Evolutionary conservation across 2,888 invertebrate species (phyloP).

Genomic region (Thalpophila matura): DNA sequence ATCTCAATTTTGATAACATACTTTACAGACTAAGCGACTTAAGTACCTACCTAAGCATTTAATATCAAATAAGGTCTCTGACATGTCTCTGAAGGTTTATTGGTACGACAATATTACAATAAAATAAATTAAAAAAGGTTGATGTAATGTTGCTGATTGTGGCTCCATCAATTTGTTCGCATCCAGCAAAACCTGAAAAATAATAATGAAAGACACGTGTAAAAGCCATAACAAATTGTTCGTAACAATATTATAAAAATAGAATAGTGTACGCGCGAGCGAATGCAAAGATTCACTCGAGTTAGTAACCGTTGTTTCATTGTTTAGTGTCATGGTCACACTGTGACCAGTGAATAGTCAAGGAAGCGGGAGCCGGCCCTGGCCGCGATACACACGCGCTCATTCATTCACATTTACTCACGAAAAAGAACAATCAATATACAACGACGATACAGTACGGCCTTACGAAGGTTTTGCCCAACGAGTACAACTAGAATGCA

Average conservation of each 20-base stretch:
- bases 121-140: neutral
- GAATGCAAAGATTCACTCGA: constrained; percentile 46
- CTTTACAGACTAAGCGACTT: constrained; percentile 14
- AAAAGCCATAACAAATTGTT: constrained; percentile 7
- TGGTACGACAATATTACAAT: neutral
- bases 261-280: constrained; percentile 24
- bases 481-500: neutral
- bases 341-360: constrained; percentile 50
- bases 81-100: neutral
- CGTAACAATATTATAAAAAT: constrained; percentile 32
- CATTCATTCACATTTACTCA: constrained; percentile 66
- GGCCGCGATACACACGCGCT: constrained; percentile 67
- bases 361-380: constrained; percentile 64
- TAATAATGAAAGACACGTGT: neutral
- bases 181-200: neutral
- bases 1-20: constrained; percentile 27
- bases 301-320: constrained; percentile 47
- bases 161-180: neutral
- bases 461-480: constrained; percentile 4
- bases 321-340: constrained; percentile 60
- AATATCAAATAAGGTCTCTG: neutral
- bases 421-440: constrained; percentile 55
- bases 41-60: constrained; percentile 5
- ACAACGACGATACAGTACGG: constrained; percentile 14
- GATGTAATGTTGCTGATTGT: neutral